Evolutionary conservation across 1,140 invertebrate genomes (phyloP).

Genomic region (Sarcophaga peregrina): DNA sequence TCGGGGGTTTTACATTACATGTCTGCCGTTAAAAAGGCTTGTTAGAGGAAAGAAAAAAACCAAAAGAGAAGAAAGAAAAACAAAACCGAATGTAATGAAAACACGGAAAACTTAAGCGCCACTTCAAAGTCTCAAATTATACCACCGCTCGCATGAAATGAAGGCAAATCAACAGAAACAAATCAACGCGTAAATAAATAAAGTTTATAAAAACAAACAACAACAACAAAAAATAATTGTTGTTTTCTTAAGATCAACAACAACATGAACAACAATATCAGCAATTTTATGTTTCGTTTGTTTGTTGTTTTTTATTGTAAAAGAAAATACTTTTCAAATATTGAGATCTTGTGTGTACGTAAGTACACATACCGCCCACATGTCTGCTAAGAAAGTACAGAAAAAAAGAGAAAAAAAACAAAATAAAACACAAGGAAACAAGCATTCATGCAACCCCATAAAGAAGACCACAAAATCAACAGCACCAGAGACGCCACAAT

Average conservation of each 20-base stretch:
- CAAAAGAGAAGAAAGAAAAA: neutral
- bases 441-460: neutral
- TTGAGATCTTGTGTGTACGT: neutral
- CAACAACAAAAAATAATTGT: neutral
- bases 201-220: neutral
- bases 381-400: neutral
- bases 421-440: neutral
- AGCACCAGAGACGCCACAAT: neutral
- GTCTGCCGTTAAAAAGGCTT: neutral
- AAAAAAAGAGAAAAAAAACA: no score
- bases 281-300: no score
- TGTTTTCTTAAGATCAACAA: neutral
- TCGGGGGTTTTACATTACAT: neutral
- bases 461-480: neutral
- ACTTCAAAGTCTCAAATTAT: neutral
- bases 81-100: neutral
- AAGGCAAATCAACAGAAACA: neutral
- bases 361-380: neutral
- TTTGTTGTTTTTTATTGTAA: neutral
- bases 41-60: neutral
- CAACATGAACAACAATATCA: no score
- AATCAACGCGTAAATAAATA: neutral
- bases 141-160: neutral
- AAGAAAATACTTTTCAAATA: neutral
- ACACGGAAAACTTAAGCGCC: slow-evolving; percentile 8